Conservation (phyloP, 2,888 invertebrate genomes). For the Caenorhabditis wallacei region DNA sequence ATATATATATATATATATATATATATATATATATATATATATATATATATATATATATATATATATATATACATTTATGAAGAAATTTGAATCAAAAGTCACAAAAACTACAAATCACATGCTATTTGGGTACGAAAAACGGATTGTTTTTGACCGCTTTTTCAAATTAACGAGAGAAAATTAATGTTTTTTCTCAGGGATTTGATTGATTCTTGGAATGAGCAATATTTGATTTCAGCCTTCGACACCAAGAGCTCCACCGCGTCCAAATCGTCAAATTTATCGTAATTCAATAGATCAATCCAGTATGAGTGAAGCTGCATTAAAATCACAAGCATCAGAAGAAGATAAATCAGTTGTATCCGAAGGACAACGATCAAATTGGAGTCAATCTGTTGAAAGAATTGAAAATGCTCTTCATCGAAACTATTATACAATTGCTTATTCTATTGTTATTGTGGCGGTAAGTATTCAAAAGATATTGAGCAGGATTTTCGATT, state of each 20-base stretch:
- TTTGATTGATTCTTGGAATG: too few relatives aligned
- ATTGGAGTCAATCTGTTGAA: slow-evolving; percentile 64
- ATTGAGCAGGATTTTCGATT: background rate
- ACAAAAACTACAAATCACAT: slow-evolving; percentile 30
- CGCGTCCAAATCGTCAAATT: slow-evolving; percentile 58
- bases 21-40: slow-evolving; percentile 5
- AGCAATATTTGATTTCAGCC: slow-evolving; percentile 65
- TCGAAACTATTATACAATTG: slow-evolving; percentile 76
- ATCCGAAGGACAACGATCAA: slow-evolving; percentile 57
- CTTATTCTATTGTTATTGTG: slow-evolving; percentile 76
- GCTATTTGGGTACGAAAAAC: background rate
- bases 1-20: slow-evolving; percentile 9
- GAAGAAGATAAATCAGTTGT: slow-evolving; percentile 36
- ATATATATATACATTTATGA: too few relatives aligned
- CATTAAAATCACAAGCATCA: slow-evolving; percentile 22
- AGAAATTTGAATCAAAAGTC: slow-evolving; percentile 7
- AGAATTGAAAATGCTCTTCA: slow-evolving; percentile 67
- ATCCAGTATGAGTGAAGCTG: slow-evolving; percentile 24
- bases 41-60: slow-evolving; percentile 5
- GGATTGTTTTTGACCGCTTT: slow-evolving; percentile 9
- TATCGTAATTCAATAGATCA: slow-evolving; percentile 52
- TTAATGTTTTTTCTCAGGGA: background rate
- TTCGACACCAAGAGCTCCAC: slow-evolving; percentile 63
- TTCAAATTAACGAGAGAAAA: background rate
- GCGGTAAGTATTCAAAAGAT: slow-evolving; percentile 65